These are phyloP conservation scores for Petrosia ficiformis DNA, from an alignment of 37 sponge, comb jelly and placozoan species.

Conservation along the genomic window DNA sequence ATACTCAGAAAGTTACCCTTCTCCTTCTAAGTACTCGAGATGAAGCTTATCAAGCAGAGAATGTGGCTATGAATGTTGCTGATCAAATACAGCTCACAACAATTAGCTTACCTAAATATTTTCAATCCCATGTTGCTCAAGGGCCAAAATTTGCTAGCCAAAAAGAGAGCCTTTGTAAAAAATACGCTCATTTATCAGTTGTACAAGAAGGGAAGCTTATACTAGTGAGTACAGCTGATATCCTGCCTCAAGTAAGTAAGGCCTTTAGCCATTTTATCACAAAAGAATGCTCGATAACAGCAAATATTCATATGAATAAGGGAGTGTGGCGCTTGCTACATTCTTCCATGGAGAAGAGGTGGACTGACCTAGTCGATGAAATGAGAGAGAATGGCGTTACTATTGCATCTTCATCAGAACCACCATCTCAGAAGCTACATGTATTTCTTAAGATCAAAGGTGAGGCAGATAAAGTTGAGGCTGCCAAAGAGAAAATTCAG, in stretches of 20 bases:
- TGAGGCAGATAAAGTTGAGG: background rate
- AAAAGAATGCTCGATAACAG: conserved; percentile 15
- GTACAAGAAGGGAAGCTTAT: background rate
- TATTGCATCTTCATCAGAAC: background rate
- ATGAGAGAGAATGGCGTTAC: background rate
- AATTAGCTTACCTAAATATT: too few species aligned
- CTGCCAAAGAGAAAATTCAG: conserved; percentile 6
- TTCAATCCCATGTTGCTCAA: too few species aligned
- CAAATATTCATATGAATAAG: background rate
- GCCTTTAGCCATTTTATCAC: conserved; percentile 23
- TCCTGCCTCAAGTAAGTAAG: background rate
- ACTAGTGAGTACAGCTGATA: conserved; percentile 24
- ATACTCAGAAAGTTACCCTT: background rate
- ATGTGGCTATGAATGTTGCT: too few species aligned
- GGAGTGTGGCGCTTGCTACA: conserved; percentile 34
- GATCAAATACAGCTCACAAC: too few species aligned
- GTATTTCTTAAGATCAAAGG: background rate
- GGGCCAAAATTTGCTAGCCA: too few species aligned
- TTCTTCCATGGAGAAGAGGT: conserved; percentile 6
- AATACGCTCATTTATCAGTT: background rate
- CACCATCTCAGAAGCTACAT: background rate
- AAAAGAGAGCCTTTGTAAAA: background rate
- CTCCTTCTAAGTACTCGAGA: too few species aligned
- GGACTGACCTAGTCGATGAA: background rate
- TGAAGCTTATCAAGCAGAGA: too few species aligned